phyloP scores from a whole-genome alignment of 2,888 invertebrate genomes.

The Priocnemis perturbator region DNA sequence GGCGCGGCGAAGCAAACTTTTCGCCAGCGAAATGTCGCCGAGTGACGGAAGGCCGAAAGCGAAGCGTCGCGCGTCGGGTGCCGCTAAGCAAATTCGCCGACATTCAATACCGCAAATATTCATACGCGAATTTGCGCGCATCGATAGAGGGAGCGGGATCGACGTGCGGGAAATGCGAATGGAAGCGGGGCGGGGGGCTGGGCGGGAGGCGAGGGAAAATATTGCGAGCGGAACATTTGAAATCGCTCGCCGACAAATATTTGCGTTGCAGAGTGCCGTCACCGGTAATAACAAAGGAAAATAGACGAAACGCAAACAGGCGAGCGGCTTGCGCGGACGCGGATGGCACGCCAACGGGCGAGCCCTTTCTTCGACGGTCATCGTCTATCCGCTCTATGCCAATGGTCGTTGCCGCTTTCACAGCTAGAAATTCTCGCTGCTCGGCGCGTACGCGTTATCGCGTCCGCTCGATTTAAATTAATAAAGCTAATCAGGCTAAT shows the following conservation, averaged over 20 bases:
- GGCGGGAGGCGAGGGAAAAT: slow-evolving; percentile 39
- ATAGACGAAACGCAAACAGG: slow-evolving; percentile 38
- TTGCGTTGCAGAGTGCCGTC: slow-evolving; percentile 55
- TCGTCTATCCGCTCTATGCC: background rate
- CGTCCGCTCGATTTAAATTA: slow-evolving; percentile 60
- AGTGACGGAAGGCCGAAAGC: background rate
- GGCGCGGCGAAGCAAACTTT: background rate
- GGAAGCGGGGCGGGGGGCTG: too few species aligned
- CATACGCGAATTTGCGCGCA: background rate
- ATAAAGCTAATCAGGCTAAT: slow-evolving; percentile 66
- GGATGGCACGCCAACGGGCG: background rate
- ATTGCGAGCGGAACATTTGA: slow-evolving; percentile 16
- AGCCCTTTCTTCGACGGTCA: background rate
- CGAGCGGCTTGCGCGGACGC: background rate
- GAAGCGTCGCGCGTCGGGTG: background rate
- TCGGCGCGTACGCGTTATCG: background rate
- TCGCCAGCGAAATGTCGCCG: background rate
- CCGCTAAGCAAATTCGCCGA: background rate
- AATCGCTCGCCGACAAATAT: slow-evolving; percentile 42
- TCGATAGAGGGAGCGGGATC: slow-evolving; percentile 34
- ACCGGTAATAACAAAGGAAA: slow-evolving; percentile 58
- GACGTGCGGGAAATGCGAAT: slow-evolving; percentile 28
- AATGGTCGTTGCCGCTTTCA: background rate
- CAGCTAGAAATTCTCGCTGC: background rate
- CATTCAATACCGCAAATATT: slow-evolving; percentile 7